Evolutionary conservation across 2,888 invertebrate species (phyloP).

Genomic region (Dolichomitus sp.): DNA sequence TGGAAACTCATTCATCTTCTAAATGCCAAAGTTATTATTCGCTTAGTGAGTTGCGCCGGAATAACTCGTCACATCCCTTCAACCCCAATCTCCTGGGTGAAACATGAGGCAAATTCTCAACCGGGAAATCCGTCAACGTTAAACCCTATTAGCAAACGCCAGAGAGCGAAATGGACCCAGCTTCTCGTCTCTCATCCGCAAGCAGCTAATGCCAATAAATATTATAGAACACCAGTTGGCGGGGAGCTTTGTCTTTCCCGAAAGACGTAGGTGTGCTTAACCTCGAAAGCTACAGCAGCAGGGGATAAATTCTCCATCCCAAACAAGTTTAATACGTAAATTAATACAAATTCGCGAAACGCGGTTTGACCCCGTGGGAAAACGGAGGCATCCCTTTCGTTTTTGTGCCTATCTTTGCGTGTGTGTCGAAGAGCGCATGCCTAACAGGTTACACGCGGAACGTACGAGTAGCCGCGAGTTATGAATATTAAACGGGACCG

Average conservation of each 20-base stretch:
- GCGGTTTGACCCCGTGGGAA: slow-evolving; percentile 65
- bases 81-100: neutral
- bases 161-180: slow-evolving; percentile 33
- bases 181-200: slow-evolving; percentile 71
- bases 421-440: slow-evolving; percentile 32
- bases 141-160: slow-evolving; percentile 78
- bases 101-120: slow-evolving; percentile 58
- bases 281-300: neutral
- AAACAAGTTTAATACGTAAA: slow-evolving; percentile 45
- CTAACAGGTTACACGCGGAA: slow-evolving; percentile 36
- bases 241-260: neutral
- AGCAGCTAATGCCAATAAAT: slow-evolving; percentile 75
- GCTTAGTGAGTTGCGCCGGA: neutral
- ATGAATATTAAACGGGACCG: slow-evolving; percentile 75
- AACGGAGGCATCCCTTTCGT: slow-evolving; percentile 48
- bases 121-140: slow-evolving; percentile 82
- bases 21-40: slow-evolving; percentile 20
- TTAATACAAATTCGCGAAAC: slow-evolving; percentile 61
- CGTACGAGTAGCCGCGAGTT: slow-evolving; percentile 66
- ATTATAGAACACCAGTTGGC: slow-evolving; percentile 42
- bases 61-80: neutral
- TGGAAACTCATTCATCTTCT: neutral
- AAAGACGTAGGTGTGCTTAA: neutral
- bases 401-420: slow-evolving; percentile 3
- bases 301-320: neutral